These are phyloP conservation scores for Frankliniella fusca DNA, from an alignment of 2,888 invertebrate genomes.

Conservation along the genomic window DNA sequence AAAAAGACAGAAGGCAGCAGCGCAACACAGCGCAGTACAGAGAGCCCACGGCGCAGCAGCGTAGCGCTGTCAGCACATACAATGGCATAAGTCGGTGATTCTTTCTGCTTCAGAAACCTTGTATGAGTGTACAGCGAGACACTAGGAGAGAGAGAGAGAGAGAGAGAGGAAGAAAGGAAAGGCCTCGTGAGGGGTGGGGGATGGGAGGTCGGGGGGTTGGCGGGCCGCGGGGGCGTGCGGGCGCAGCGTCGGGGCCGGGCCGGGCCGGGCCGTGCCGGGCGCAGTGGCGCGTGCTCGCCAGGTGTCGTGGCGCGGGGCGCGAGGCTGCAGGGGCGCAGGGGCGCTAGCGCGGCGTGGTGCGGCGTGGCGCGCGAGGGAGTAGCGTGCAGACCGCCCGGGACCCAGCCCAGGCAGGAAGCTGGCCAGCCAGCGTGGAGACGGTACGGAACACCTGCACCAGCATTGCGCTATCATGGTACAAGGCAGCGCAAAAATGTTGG, in stretches of 20 bases:
- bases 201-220: neutral
- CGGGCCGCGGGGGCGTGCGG: neutral
- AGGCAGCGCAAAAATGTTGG: too few species aligned
- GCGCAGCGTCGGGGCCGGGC: neutral
- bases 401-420: too few species aligned
- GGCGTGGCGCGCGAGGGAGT: neutral
- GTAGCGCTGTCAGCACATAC: neutral
- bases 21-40: neutral
- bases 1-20: neutral
- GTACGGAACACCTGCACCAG: too few species aligned
- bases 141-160: neutral
- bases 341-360: neutral
- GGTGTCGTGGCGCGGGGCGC: neutral
- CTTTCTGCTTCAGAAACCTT: constrained; percentile 25
- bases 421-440: too few species aligned
- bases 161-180: neutral
- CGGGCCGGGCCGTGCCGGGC: neutral
- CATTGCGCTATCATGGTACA: too few species aligned
- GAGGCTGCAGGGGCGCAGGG: neutral
- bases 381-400: neutral
- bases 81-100: constrained; percentile 20
- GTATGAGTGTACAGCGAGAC: neutral
- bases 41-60: neutral
- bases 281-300: neutral
- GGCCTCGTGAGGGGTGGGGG: neutral